These are phyloP conservation scores for Scaptomyza reducta DNA, from an alignment of 2,888 invertebrate species.

Conservation along the genomic window DNA sequence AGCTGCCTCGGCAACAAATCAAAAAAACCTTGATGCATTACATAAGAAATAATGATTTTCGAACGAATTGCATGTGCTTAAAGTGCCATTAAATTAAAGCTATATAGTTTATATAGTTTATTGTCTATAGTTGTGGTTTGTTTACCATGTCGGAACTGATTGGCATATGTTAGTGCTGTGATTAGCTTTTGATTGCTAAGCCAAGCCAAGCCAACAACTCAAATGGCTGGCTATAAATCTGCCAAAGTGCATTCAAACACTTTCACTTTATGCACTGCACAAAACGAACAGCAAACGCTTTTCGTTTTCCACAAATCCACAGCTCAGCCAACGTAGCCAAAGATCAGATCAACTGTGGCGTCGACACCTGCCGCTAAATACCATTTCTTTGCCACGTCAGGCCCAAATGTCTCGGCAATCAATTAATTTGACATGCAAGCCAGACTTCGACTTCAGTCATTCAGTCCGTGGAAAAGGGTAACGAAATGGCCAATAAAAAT, in stretches of 20 bases:
- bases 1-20: no score
- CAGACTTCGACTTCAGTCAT: slow-evolving; percentile 24
- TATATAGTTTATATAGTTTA: slow-evolving; percentile 29
- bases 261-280: slow-evolving; percentile 58
- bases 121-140: background rate
- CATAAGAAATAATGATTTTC: no score
- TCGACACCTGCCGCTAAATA: slow-evolving; percentile 57
- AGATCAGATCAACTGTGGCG: slow-evolving; percentile 60
- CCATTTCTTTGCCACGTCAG: slow-evolving; percentile 53
- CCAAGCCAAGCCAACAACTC: slow-evolving; percentile 9
- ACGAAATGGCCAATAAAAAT: slow-evolving; percentile 36
- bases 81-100: slow-evolving; percentile 15
- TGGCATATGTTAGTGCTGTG: slow-evolving; percentile 59
- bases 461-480: slow-evolving; percentile 50
- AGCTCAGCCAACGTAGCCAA: slow-evolving; percentile 36
- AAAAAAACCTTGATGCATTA: no score
- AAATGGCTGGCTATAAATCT: slow-evolving; percentile 58
- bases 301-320: slow-evolving; percentile 65
- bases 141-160: slow-evolving; percentile 34
- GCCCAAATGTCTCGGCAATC: slow-evolving; percentile 51
- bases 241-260: slow-evolving; percentile 35
- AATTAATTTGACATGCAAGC: slow-evolving; percentile 77
- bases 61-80: slow-evolving; percentile 10
- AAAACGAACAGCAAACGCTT: slow-evolving; percentile 44
- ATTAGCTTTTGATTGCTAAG: slow-evolving; percentile 51